Conservation (phyloP, 2,888 invertebrate genomes). For the Cryptocheilus praepositus region DNA sequence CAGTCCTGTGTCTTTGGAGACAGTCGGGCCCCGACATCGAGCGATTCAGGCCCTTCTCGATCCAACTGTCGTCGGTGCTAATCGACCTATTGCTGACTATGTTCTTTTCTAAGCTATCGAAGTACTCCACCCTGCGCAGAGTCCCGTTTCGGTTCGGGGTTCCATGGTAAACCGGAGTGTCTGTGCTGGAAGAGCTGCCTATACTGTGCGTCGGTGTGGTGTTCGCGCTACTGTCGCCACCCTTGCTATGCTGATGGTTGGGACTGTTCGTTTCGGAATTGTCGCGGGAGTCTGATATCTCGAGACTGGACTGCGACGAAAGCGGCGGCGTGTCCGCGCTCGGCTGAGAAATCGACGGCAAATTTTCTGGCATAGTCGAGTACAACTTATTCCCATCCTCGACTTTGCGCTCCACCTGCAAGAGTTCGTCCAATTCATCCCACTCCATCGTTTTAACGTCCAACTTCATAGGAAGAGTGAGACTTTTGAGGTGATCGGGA, state of each 20-base stretch:
- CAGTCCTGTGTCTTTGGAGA: slow-evolving; percentile 75
- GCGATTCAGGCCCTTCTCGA: slow-evolving; percentile 76
- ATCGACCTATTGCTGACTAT: slow-evolving; percentile 68
- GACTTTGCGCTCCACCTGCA: slow-evolving; percentile 82
- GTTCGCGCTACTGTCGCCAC: slow-evolving; percentile 63
- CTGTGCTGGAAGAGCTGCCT: slow-evolving; percentile 71
- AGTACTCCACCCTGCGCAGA: slow-evolving; percentile 70
- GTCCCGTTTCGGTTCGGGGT: slow-evolving; percentile 72
- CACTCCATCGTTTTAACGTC: slow-evolving; percentile 81
- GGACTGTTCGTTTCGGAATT: slow-evolving; percentile 58
- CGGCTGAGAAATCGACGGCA: slow-evolving; percentile 77
- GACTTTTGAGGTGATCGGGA: slow-evolving; percentile 72
- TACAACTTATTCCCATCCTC: slow-evolving; percentile 81
- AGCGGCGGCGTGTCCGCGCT: slow-evolving; percentile 62
- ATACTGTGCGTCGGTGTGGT: slow-evolving; percentile 72
- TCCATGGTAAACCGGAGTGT: slow-evolving; percentile 68
- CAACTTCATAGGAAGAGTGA: slow-evolving; percentile 82
- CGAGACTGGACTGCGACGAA: slow-evolving; percentile 59
- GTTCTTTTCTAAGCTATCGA: slow-evolving; percentile 72
- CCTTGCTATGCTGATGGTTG: slow-evolving; percentile 49
- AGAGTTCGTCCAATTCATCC: slow-evolving; percentile 83
- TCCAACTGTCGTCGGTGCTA: slow-evolving; percentile 76
- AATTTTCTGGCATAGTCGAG: slow-evolving; percentile 83
- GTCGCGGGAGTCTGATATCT: slow-evolving; percentile 55
- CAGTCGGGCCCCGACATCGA: slow-evolving; percentile 80